Base-by-base conservation (phyloP, 2,113 vertebrate species). In the Muntiacus muntjak region DNA sequence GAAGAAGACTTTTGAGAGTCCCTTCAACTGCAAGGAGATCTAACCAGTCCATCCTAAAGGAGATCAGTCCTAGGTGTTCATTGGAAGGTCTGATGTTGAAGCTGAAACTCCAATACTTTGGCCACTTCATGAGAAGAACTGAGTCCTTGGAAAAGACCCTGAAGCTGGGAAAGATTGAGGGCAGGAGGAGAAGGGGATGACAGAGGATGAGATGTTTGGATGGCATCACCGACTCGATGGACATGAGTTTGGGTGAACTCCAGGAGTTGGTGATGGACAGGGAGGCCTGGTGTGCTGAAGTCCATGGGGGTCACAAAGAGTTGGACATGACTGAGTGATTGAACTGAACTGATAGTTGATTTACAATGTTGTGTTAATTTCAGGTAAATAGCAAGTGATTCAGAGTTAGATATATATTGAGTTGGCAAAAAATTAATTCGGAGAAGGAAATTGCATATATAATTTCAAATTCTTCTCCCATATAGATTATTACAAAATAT, bases 241-340 rank as follows among this genome's bases (percentile, higher is more conserved):
- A 36, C 8, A 19, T 67, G 33, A 36, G 64, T 67, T 21, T 67
- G 64, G 17, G 64, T 11, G 2, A 67, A 67, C 64, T 67, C 64
- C 0, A 0, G n/a, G 17, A 67, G 33, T 10, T 21, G 33, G 33
- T 67, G 33, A 36, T 67, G 33, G 17, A 67, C 64, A 67, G 33
- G 8, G 17, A 67, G 33, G 64, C 64, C 64, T 36, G 17, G 64
- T 0, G 0, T 21, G 62, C 33, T 67, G 7, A 0, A 8, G 33
- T n/a, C 16, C 62, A n/a, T 19, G 33, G 16, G 16, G 33, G 16
- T 67, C 1, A 0, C 16, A 19, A 36, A 58, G 57, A 71, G 19
- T 40, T 0, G 2, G 67, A 40, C n/a, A 40, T 0, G 19, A 71
- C 67, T 71, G n/a, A 71, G 19, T 0, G 0, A 71, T n/a, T 12